These are phyloP conservation scores for Perca schrenkii DNA, from an alignment of 2,113 vertebrate species.

Conservation along the genomic window DNA sequence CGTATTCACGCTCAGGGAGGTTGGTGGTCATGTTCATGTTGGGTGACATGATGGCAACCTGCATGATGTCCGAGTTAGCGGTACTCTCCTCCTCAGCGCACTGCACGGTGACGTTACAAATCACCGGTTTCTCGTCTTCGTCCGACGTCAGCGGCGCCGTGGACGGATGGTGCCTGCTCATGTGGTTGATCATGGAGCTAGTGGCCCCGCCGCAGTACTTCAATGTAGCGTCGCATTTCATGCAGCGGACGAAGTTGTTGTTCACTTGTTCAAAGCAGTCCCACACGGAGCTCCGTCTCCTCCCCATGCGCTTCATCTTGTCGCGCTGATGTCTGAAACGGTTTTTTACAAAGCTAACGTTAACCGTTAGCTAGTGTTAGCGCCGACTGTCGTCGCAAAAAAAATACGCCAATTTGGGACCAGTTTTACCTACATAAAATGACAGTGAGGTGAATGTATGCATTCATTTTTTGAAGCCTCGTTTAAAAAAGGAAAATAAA, in stretches of 20 bases:
- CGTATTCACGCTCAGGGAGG: slow-evolving; percentile 38
- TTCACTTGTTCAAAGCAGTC: slow-evolving; percentile 68
- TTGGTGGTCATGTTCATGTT: not conserved
- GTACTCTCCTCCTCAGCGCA: slow-evolving; percentile 46
- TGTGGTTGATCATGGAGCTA: slow-evolving; percentile 73
- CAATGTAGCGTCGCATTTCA: slow-evolving; percentile 57
- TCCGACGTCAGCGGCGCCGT: slow-evolving; percentile 1
- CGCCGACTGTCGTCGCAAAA: not conserved
- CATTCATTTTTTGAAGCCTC: not conserved
- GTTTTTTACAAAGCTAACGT: too few relatives aligned
- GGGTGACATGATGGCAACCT: slow-evolving; percentile 29
- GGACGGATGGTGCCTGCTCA: slow-evolving; percentile 49
- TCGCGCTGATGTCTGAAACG: not conserved
- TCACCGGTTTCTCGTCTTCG: slow-evolving; percentile 62
- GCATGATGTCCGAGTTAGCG: slow-evolving; percentile 27
- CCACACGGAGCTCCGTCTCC: slow-evolving; percentile 73
- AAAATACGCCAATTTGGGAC: not conserved
- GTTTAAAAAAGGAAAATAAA: not conserved
- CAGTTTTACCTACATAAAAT: not conserved
- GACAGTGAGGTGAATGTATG: not conserved
- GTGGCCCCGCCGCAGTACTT: slow-evolving; percentile 75
- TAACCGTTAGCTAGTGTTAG: slow-evolving; percentile 33
- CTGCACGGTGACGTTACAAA: slow-evolving; percentile 33
- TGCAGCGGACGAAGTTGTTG: slow-evolving; percentile 66
- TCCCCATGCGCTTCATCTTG: slow-evolving; percentile 60